A percentile compares a stretch with the other conserved stretches of the same genome.
These are phyloP conservation scores for Saguinus midas DNA, from an alignment of 2,113 vertebrate genomes.

Conservation along the genomic window DNA sequence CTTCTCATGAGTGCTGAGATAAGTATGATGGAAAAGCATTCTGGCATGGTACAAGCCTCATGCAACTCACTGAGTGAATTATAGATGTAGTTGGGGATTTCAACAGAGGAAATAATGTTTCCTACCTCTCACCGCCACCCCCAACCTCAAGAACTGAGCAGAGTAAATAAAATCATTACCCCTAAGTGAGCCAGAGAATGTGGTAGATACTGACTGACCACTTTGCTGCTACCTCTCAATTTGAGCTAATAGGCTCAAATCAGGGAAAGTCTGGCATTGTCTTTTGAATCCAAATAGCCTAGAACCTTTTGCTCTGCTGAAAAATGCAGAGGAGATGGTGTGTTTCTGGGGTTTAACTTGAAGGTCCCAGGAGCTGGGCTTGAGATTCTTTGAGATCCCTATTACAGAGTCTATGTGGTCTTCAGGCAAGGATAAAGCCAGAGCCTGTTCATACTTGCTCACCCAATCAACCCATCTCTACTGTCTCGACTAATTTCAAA, in stretches of 20 bases:
- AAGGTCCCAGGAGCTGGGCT: background rate
- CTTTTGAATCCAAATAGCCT: background rate
- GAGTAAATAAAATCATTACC: background rate
- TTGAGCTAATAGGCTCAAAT: background rate
- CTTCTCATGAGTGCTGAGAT: background rate
- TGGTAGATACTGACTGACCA: background rate
- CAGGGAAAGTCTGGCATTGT: background rate
- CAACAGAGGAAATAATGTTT: background rate
- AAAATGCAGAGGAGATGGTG: background rate
- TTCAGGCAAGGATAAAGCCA: background rate
- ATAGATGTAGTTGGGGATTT: background rate
- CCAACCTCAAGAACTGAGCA: background rate
- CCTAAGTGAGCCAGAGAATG: background rate
- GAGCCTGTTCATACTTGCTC: fast-evolving
- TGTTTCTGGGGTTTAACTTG: background rate
- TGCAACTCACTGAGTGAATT: background rate
- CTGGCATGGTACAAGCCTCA: too few relatives aligned
- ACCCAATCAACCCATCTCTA: background rate
- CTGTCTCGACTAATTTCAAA: background rate
- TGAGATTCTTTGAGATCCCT: background rate
- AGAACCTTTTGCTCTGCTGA: background rate
- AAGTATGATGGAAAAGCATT: background rate
- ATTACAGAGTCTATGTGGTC: too few relatives aligned
- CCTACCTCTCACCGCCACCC: background rate
- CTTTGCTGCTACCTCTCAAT: background rate